A percentile compares a stretch with the other conserved stretches of the same genome.
phyloP scores from a whole-genome alignment of 2,797 vertebrate species.

The Peromyscus aztecus region DNA sequence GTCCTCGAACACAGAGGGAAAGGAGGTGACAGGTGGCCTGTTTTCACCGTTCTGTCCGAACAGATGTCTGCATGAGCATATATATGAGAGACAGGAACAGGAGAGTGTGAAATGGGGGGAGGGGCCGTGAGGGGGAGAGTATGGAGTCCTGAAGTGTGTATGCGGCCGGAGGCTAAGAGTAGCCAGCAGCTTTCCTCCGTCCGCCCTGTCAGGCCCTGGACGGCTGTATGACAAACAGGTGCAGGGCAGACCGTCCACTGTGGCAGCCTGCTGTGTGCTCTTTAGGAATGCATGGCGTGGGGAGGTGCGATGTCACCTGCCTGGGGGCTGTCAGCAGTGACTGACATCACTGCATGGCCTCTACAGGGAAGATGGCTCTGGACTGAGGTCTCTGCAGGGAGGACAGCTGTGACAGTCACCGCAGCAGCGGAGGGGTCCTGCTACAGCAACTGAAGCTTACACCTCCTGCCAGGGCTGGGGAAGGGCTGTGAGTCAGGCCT shows the following conservation, averaged over 20 bases:
- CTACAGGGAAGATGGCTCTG: neutral
- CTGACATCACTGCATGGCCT: neutral
- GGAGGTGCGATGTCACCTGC: neutral
- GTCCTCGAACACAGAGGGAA: no score
- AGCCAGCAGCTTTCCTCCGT: neutral
- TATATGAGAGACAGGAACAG: neutral
- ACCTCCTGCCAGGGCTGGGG: neutral
- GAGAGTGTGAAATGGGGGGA: neutral
- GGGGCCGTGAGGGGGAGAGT: neutral
- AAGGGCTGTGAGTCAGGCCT: constrained; percentile 43
- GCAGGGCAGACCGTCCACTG: no score
- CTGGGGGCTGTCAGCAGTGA: neutral
- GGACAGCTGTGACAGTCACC: neutral
- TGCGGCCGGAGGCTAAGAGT: neutral
- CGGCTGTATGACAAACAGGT: neutral
- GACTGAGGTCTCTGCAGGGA: neutral
- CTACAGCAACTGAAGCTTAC: neutral
- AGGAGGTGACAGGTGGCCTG: neutral
- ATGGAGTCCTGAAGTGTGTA: neutral
- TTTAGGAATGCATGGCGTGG: neutral
- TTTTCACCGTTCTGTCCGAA: neutral
- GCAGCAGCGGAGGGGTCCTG: neutral
- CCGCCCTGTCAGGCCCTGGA: neutral
- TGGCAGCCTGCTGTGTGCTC: neutral
- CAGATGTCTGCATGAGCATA: neutral